A percentile compares a stretch with the other conserved stretches of the same genome.
Conservation (phyloP, 2,888 invertebrate genomes). For the Acrocera orbiculus region DNA sequence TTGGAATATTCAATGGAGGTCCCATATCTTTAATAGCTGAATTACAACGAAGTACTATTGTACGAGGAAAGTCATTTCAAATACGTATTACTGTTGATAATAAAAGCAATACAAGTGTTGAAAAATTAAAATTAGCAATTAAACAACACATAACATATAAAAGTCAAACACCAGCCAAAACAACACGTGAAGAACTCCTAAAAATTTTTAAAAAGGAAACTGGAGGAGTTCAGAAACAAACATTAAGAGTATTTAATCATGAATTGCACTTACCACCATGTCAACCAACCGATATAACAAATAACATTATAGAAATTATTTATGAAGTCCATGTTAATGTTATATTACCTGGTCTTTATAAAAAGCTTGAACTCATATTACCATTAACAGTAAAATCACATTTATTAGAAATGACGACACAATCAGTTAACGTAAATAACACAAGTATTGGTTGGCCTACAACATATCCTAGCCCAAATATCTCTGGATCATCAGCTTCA, state of each 20-base stretch:
- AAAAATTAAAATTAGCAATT: constrained; percentile 26
- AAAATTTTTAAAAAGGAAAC: constrained; percentile 27
- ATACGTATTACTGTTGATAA: constrained; percentile 28
- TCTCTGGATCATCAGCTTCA: constrained; percentile 15
- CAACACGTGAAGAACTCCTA: constrained; percentile 23
- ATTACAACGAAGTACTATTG: constrained; percentile 22
- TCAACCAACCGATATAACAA: constrained; percentile 22
- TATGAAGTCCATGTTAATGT: constrained; percentile 29
- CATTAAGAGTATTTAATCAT: constrained; percentile 28
- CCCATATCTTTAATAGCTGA: constrained; percentile 26
- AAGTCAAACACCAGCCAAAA: constrained; percentile 22
- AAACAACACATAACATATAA: constrained; percentile 24
- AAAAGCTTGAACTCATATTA: constrained; percentile 25
- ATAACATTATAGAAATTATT: constrained; percentile 22
- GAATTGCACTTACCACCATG: constrained; percentile 25
- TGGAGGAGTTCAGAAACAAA: constrained; percentile 28
- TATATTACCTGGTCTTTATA: constrained; percentile 26
- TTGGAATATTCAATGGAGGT: constrained; percentile 24
- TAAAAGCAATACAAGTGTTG: constrained; percentile 27
- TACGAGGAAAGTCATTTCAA: constrained; percentile 23
- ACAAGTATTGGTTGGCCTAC: constrained; percentile 9
- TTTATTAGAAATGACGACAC: constrained; percentile 8
- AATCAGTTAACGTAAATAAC: constrained; percentile 9
- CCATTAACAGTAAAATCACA: constrained; percentile 24
- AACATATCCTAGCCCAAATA: constrained; percentile 23